Evolutionary conservation across 2,113 vertebrate species (phyloP).

Genomic region (Azemiops feae): DNA sequence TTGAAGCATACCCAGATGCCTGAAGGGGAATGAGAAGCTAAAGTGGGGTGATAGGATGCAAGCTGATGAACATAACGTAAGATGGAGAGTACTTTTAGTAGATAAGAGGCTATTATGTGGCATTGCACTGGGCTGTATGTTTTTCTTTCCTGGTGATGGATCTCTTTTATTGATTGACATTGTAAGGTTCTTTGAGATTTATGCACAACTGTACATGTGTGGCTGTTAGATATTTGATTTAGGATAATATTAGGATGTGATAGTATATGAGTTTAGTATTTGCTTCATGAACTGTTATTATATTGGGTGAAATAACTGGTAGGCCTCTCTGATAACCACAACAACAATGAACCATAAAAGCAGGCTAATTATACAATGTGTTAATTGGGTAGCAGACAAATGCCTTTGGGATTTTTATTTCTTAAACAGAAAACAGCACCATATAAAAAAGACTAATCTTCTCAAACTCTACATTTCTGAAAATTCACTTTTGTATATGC

Average conservation of each 20-base stretch:
- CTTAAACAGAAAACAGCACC: not conserved
- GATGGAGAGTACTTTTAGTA: not conserved
- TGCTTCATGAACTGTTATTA: not conserved
- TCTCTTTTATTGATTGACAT: not conserved
- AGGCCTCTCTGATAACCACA: not conserved
- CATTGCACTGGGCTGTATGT: not conserved
- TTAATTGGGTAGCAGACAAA: not conserved
- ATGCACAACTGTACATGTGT: not conserved
- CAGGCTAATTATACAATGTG: not conserved
- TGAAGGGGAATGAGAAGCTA: not conserved
- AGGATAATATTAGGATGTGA: not conserved
- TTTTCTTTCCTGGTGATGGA: not conserved
- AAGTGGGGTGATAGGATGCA: not conserved
- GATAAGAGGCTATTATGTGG: not conserved
- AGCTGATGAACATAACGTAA: not conserved
- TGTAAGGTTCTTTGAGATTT: not conserved
- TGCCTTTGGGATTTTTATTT: not conserved
- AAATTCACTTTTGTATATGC: not conserved
- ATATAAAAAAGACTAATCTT: not conserved
- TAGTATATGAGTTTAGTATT: not conserved
- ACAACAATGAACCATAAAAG: not conserved
- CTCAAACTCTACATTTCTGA: not conserved
- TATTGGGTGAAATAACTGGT: not conserved
- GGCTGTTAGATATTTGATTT: not conserved
- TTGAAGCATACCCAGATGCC: not conserved